phyloP scores from a whole-genome alignment of 35 echinoderm and acorn worm species.

The Apostichopus parvimensis region DNA sequence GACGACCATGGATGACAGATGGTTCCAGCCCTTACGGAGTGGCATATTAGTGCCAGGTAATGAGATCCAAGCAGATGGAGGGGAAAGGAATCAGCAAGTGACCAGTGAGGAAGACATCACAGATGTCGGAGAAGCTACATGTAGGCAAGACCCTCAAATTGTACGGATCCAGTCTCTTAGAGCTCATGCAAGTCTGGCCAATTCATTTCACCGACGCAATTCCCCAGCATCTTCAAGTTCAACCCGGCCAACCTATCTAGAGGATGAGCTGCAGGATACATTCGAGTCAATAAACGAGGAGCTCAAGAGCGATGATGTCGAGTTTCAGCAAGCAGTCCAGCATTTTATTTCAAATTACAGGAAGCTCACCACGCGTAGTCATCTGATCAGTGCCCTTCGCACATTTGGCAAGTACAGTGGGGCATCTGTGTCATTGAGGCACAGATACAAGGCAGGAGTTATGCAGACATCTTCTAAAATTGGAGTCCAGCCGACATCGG shows the following conservation, averaged over 20 bases:
- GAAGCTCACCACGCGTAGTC: constrained; percentile 49
- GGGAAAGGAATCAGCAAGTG: background rate
- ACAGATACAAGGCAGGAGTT: background rate
- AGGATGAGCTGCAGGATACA: background rate
- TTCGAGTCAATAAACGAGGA: constrained; percentile 8
- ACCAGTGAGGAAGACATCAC: background rate
- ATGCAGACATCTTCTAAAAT: constrained; percentile 29
- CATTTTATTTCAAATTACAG: constrained; percentile 44
- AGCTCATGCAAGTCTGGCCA: background rate
- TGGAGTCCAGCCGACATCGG: constrained; percentile 57
- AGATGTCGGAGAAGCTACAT: background rate
- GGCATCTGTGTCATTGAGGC: background rate
- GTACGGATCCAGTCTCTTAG: background rate
- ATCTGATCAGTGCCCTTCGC: constrained; percentile 35
- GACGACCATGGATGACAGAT: background rate
- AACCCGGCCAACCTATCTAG: background rate
- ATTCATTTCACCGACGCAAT: background rate
- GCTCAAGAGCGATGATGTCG: constrained; percentile 23
- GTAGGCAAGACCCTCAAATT: background rate
- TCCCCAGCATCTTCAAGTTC: no score
- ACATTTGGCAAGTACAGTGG: background rate
- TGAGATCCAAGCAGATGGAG: background rate
- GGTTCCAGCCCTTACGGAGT: constrained; percentile 1
- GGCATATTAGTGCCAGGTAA: background rate
- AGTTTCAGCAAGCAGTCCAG: background rate